phyloP scores from a whole-genome alignment of 1,140 invertebrate genomes.

The Papilio xuthus region DNA sequence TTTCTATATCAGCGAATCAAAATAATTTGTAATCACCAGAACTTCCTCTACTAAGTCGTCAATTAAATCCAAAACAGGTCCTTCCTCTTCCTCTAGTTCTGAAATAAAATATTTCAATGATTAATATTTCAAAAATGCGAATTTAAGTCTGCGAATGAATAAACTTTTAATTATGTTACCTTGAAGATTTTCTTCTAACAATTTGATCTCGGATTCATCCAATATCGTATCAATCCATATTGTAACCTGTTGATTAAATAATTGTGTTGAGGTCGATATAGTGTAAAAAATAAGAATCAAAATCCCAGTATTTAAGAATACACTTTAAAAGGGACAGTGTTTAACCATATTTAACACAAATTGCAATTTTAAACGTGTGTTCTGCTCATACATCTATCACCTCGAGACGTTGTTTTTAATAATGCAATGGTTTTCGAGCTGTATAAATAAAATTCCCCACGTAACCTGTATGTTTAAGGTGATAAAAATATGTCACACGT shows the following conservation, averaged over 20 bases:
- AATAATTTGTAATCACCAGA: constrained; percentile 52
- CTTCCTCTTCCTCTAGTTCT: constrained; percentile 70
- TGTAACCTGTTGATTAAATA: constrained; percentile 50
- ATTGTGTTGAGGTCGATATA: not conserved
- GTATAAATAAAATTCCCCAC: not conserved
- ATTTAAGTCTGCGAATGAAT: too few species aligned
- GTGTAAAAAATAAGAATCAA: too few species aligned
- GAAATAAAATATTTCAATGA: constrained; percentile 41
- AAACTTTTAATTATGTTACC: constrained; percentile 51
- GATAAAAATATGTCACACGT: not conserved
- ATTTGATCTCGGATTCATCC: constrained; percentile 52
- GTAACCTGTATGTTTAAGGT: too few species aligned
- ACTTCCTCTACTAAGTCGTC: constrained; percentile 63
- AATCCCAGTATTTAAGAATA: not conserved
- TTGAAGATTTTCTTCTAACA: constrained; percentile 59
- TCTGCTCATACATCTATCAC: not conserved
- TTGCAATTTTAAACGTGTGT: not conserved
- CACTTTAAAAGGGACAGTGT: not conserved
- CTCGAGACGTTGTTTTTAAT: not conserved
- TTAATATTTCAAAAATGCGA: too few species aligned
- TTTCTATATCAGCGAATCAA: not conserved
- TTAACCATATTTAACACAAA: not conserved
- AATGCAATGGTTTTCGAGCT: not conserved
- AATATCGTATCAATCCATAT: constrained; percentile 63
- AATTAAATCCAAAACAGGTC: constrained; percentile 65